phyloP scores from a whole-genome alignment of 2,113 vertebrate species.

The Tenrec ecaudatus region DNA sequence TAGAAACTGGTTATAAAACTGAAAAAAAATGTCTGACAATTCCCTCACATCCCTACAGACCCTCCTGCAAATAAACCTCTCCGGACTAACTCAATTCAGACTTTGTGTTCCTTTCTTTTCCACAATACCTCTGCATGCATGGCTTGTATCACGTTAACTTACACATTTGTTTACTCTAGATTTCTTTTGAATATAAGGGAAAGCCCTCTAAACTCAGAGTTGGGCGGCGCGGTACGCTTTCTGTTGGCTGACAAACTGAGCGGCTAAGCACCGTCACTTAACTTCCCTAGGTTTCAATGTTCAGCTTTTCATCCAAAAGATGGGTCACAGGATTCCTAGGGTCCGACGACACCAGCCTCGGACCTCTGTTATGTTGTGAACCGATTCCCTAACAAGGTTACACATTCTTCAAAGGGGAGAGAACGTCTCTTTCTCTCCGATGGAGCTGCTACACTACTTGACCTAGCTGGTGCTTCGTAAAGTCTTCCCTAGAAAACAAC shows the following conservation, averaged over 20 bases:
- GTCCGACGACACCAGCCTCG: neutral
- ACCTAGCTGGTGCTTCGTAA: neutral
- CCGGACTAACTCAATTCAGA: constrained; percentile 36
- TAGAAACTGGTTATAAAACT: constrained; percentile 23
- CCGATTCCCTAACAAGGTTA: neutral
- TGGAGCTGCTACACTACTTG: neutral
- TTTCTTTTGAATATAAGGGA: constrained; percentile 17
- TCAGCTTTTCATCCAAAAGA: constrained; percentile 24
- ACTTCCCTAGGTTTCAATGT: neutral
- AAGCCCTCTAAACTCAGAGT: neutral
- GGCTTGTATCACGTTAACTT: constrained; percentile 32
- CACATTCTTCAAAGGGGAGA: constrained; percentile 21
- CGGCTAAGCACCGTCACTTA: neutral
- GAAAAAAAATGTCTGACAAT: neutral
- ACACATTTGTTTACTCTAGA: neutral
- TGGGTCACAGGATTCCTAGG: neutral
- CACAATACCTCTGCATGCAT: neutral
- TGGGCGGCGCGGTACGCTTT: neutral
- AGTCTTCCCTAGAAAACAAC: constrained; percentile 24
- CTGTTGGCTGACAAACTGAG: neutral
- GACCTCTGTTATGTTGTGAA: neutral
- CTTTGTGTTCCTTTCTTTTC: neutral
- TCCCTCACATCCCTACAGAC: neutral
- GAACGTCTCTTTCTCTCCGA: neutral
- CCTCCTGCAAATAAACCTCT: neutral